Evolutionary conservation across 2,113 vertebrate genomes (phyloP), one percentile per base, ranked within the genome.

Genomic region (Paramisgurnus dabryanus): DNA sequence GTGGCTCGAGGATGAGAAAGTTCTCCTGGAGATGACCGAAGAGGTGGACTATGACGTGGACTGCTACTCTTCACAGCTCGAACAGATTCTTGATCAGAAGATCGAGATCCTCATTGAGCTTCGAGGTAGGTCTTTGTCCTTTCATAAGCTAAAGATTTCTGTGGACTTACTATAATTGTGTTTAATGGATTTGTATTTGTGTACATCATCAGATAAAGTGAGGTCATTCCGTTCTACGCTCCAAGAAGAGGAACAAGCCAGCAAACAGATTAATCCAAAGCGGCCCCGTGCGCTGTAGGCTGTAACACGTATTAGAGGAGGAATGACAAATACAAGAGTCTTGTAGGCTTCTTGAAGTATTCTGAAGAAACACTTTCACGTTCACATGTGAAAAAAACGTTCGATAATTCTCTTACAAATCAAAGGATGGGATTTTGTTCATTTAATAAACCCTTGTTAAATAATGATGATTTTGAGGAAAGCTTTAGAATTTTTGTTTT

Each of bases 1-100:
- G 87, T 99, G 97, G 98, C 86, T 99, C 86, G 97, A 99, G 89
- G 96, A 96, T 85, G 98, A 99, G 87, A 99, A 99, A 86, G 91
- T 94, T 39, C 95, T 99, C 77, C 89, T 99, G 83, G 95, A 98
- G 85, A 99, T 99, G 98, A 96, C 97, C 0, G 98, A 99, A 88
- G 97, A 98, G 93, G 98, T 99, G 65, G 98, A 99, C 80, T 99
- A 99, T 83, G 98, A 99, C 72, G 97, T 97, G 70, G 97, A 99
- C 85, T 94, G 96, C 0, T 99, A 99, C 0, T 96, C 97, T 76
- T 98, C 96, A 5, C 97, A 99, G 85, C 95, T 99, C 78, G 97
- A 99, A 93, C 95, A 95, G 89, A 98, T 99, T 90, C 91, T 99
- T 70, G 96, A 98, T 78, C 96, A 98, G 90, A 98, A 98, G 91